phyloP scores from a whole-genome alignment of 2,113 vertebrate species.

The Rhagologus leucostigma region DNA sequence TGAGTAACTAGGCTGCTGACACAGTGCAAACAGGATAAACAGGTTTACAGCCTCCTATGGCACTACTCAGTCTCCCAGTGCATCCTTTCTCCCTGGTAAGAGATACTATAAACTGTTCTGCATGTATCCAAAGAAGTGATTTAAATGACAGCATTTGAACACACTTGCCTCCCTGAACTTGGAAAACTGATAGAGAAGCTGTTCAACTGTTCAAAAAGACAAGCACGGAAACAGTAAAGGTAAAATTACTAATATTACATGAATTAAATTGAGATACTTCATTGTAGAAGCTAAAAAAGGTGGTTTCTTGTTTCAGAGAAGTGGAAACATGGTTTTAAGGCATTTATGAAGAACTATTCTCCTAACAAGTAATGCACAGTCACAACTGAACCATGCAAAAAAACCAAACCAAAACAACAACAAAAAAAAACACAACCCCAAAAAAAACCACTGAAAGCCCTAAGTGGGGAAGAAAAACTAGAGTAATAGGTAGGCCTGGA shows the following conservation, averaged over 20 bases:
- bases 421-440: neutral
- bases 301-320: accelerated
- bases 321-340: neutral
- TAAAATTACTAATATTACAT: neutral
- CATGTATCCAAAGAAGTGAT: neutral
- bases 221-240: neutral
- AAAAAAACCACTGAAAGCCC: neutral
- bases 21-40: neutral
- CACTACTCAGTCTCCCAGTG: neutral
- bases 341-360: neutral
- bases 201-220: neutral
- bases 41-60: neutral
- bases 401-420: neutral
- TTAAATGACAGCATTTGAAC: neutral
- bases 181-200: neutral
- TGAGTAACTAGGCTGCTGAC: neutral
- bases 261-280: neutral
- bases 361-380: neutral
- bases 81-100: neutral
- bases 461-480: neutral
- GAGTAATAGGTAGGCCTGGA: neutral
- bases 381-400: neutral
- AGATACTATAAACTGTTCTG: neutral
- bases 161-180: neutral
- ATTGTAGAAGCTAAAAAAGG: neutral